Conservation (phyloP, 2,888 invertebrate genomes). For the Ennomos fuscantarius region DNA sequence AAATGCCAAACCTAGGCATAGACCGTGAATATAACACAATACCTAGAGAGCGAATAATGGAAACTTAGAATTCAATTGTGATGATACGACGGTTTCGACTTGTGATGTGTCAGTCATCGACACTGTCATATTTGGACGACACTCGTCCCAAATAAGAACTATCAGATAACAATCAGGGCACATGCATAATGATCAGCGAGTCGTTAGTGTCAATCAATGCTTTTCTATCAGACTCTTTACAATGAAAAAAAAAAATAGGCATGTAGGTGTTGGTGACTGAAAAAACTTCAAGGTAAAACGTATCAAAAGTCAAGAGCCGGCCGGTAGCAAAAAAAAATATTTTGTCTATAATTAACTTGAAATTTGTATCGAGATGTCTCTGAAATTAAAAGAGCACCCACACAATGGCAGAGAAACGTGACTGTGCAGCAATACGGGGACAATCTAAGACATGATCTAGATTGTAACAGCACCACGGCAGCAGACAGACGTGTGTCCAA, state of each 20-base stretch:
- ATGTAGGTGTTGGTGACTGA: conserved; percentile 52
- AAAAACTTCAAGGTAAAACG: conserved; percentile 60
- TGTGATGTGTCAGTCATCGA: conserved; percentile 67
- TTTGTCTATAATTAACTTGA: conserved; percentile 73
- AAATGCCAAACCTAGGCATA: conserved; percentile 64
- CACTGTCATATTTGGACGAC: conserved; percentile 65
- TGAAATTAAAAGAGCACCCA: conserved; percentile 69
- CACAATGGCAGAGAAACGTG: conserved; percentile 73
- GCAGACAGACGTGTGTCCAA: conserved; percentile 68
- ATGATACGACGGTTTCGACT: conserved; percentile 51
- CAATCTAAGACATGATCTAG: conserved; percentile 82
- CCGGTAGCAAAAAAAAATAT: conserved; percentile 57
- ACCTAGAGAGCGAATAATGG: conserved; percentile 61
- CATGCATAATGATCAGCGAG: conserved; percentile 69
- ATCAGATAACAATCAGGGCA: conserved; percentile 76
- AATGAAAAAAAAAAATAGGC: conserved; percentile 55
- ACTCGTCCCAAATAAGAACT: conserved; percentile 51
- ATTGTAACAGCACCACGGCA: conserved; percentile 76
- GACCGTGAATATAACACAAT: conserved; percentile 58
- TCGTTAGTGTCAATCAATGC: conserved; percentile 72
- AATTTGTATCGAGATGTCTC: conserved; percentile 69
- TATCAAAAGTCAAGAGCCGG: conserved; percentile 42
- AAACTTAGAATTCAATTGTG: conserved; percentile 63
- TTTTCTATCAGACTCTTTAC: conserved; percentile 53
- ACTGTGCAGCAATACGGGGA: conserved; percentile 73